phyloP scores from a whole-genome alignment of 2,797 vertebrate genomes.

The Semaprochilodus insignis region DNA sequence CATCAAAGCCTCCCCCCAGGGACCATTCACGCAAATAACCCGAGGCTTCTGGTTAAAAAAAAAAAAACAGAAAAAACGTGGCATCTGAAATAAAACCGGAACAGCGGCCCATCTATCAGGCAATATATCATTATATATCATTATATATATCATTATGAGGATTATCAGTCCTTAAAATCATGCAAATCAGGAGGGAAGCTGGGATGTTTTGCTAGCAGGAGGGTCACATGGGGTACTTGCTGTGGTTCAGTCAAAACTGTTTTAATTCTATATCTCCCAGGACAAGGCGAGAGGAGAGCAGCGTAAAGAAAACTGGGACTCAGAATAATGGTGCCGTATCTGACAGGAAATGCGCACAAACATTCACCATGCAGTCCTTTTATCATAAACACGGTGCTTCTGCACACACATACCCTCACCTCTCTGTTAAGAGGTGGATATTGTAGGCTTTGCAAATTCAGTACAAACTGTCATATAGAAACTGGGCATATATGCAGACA shows the following conservation, averaged over 20 bases:
- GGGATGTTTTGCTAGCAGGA: constrained; percentile 3
- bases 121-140: neutral
- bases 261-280: neutral
- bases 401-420: neutral
- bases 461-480: too few relatives aligned
- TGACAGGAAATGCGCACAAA: constrained; percentile 10
- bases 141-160: neutral
- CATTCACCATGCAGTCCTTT: constrained; percentile 13
- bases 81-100: constrained; percentile 4
- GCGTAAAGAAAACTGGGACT: neutral
- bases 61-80: constrained; percentile 12
- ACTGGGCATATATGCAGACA: too few relatives aligned
- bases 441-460: neutral
- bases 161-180: constrained; percentile 27
- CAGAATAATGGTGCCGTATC: constrained; percentile 17
- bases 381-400: constrained; percentile 10
- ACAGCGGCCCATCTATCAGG: neutral
- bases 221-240: neutral
- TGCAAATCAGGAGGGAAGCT: constrained; percentile 15
- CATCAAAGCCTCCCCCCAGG: constrained; percentile 54
- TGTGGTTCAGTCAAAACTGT: neutral
- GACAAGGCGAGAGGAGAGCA: constrained; percentile 15
- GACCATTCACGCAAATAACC: constrained; percentile 41
- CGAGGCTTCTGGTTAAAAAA: constrained; percentile 12
- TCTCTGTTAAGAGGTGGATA: neutral